These are phyloP conservation scores for Drosophila subpulchrella DNA, from an alignment of 1,140 invertebrate species.

Conservation along the genomic window DNA sequence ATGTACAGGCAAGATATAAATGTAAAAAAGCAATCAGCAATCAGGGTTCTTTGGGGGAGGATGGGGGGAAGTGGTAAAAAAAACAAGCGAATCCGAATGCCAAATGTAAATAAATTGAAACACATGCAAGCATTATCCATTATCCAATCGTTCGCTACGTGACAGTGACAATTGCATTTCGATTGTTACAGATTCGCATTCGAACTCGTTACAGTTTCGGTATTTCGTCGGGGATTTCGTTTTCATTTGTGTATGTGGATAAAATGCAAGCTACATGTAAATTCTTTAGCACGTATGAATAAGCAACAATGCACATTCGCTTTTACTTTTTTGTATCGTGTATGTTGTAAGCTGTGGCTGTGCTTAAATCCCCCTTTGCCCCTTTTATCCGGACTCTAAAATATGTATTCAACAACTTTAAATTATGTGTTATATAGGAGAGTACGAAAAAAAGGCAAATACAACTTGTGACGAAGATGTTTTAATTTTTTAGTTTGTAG, in stretches of 20 bases:
- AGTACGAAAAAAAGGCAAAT: conserved; percentile 13
- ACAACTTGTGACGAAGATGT: conserved; percentile 19
- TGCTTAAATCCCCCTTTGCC: conserved; percentile 41
- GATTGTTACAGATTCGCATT: conserved; percentile 38
- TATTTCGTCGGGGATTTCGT: conserved; percentile 8
- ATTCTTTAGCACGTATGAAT: conserved; percentile 31
- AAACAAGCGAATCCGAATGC: conserved; percentile 44
- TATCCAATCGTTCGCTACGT: conserved; percentile 47
- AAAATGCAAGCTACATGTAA: conserved; percentile 28
- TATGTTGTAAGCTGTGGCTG: conserved; percentile 41
- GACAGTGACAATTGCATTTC: conserved; percentile 53
- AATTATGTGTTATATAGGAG: conserved; percentile 3
- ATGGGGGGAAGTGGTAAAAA: background rate
- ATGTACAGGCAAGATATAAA: conserved; percentile 22
- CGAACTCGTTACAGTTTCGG: conserved; percentile 23
- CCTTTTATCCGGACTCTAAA: conserved; percentile 9
- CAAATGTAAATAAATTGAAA: conserved; percentile 57
- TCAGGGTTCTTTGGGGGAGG: conserved; percentile 6
- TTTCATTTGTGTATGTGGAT: conserved; percentile 2
- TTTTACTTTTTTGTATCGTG: conserved; percentile 6
- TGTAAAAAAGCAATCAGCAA: conserved; percentile 38
- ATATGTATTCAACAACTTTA: conserved; percentile 11
- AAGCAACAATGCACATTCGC: conserved; percentile 28
- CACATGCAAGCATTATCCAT: conserved; percentile 55
- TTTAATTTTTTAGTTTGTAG: conserved; percentile 16